Evolutionary conservation across 2,888 invertebrate genomes (phyloP).

Genomic region (Leptogaster cylindrica): DNA sequence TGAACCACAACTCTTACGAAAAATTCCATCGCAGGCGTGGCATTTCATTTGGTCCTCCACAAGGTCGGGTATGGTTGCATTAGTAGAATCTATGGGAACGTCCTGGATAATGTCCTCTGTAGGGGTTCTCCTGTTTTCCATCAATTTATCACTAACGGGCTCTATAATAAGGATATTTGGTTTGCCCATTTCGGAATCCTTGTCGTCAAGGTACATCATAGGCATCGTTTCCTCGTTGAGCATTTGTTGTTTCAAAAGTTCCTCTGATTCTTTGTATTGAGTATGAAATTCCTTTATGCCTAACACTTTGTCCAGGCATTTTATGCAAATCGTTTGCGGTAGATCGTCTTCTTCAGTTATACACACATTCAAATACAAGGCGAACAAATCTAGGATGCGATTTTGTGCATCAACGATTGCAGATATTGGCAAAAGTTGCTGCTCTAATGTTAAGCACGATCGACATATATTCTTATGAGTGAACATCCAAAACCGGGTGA

Average conservation of each 20-base stretch:
- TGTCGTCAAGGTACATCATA: too few relatives aligned
- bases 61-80: background rate
- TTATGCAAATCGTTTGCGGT: slow-evolving; percentile 31
- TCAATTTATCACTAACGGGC: too few relatives aligned
- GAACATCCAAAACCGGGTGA: too few relatives aligned
- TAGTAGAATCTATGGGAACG: background rate
- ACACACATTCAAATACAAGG: slow-evolving; percentile 12
- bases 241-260: background rate
- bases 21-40: slow-evolving; percentile 1
- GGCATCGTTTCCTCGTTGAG: background rate
- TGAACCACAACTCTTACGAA: slow-evolving; percentile 10
- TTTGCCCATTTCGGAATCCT: too few relatives aligned
- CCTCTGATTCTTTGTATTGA: slow-evolving; percentile 26
- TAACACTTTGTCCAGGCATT: slow-evolving; percentile 23
- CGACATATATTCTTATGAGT: slow-evolving; percentile 1
- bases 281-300: slow-evolving; percentile 22
- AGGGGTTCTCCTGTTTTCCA: background rate
- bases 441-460: slow-evolving; percentile 1
- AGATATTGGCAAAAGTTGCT: background rate
- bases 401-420: slow-evolving; percentile 1
- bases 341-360: slow-evolving; percentile 19
- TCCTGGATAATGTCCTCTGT: slow-evolving; percentile 11
- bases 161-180: too few relatives aligned
- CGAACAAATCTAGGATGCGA: slow-evolving; percentile 6
- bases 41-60: background rate